A percentile compares a stretch with the other conserved stretches of the same genome.
Conservation (phyloP, 2,888 invertebrate species). For the Dolichopus griseipennis region DNA sequence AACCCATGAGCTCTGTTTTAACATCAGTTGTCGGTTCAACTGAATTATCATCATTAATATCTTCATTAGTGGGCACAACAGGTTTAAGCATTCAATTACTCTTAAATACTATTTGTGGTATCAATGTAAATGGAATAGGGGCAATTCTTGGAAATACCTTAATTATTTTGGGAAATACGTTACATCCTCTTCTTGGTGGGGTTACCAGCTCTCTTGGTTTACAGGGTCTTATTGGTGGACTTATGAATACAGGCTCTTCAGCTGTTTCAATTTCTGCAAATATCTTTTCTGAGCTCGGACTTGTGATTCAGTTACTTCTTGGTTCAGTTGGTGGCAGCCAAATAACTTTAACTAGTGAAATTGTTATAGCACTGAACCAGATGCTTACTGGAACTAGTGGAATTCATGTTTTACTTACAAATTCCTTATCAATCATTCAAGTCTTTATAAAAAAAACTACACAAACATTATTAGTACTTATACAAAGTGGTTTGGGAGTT, state of each 20-base stretch:
- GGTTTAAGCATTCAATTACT: not conserved
- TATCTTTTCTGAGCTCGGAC: not conserved
- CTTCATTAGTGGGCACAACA: no score
- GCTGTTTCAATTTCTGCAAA: not conserved
- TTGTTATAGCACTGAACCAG: not conserved
- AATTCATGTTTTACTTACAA: not conserved
- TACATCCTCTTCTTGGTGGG: not conserved
- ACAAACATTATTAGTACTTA: not conserved
- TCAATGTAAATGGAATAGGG: not conserved
- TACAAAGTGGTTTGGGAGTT: not conserved
- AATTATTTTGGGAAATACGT: not conserved
- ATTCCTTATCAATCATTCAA: not conserved
- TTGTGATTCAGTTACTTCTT: not conserved
- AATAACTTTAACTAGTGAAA: not conserved
- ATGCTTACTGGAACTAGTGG: not conserved
- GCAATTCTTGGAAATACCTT: not conserved
- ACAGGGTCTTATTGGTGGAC: not conserved
- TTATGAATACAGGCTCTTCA: not conserved
- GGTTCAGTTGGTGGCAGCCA: not conserved
- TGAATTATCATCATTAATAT: no score
- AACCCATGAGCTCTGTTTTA: no score
- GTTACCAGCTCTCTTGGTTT: not conserved
- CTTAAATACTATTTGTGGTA: not conserved
- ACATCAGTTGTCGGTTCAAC: no score
- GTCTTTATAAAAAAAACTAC: not conserved